Conservation (phyloP, 2,113 vertebrate genomes). For the Tiliqua scincoides region DNA sequence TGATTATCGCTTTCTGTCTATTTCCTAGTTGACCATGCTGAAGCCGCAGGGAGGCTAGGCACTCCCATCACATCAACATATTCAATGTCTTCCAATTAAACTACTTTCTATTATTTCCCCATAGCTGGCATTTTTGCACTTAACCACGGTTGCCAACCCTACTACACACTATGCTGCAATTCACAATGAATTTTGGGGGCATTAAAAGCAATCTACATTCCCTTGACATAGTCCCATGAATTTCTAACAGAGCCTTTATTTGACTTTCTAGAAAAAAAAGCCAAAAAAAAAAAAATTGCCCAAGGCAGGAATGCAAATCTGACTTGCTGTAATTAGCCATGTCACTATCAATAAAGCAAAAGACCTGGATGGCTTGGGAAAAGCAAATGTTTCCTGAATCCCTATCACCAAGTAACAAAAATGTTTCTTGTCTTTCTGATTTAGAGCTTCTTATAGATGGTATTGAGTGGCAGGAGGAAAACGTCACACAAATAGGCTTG, state of each 20-base stretch:
- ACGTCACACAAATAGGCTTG: background rate
- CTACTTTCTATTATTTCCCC: slow-evolving; percentile 4
- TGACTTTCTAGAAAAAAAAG: background rate
- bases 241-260: background rate
- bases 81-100: background rate
- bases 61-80: background rate
- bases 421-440: background rate
- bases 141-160: background rate
- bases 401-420: background rate
- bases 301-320: background rate
- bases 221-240: background rate
- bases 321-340: background rate
- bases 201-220: slow-evolving; percentile 18
- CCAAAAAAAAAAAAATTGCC: accelerated
- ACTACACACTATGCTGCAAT: background rate
- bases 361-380: background rate
- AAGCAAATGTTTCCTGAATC: background rate
- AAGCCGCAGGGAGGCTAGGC: background rate
- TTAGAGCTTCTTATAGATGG: background rate
- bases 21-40: background rate
- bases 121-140: background rate
- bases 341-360: background rate
- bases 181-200: background rate
- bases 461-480: background rate
- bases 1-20: background rate